These are phyloP conservation scores for Anseranas semipalmata DNA, from an alignment of 2,113 vertebrate genomes.

Conservation along the genomic window DNA sequence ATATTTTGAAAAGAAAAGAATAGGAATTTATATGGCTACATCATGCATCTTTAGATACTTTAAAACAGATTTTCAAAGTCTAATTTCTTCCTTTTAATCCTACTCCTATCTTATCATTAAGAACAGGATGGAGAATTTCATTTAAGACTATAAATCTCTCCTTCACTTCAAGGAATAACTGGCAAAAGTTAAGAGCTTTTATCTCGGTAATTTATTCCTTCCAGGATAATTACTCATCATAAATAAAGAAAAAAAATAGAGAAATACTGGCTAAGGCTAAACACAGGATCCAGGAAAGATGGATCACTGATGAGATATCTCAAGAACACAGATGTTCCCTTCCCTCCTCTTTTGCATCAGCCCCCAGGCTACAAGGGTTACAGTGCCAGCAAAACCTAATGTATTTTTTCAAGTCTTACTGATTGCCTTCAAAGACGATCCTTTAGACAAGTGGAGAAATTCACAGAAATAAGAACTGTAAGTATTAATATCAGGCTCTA, in stretches of 20 bases:
- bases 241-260: not conserved
- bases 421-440: not conserved
- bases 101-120: not conserved
- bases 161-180: not conserved
- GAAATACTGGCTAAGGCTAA: not conserved
- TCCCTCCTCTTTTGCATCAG: not conserved
- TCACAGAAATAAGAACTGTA: not conserved
- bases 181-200: not conserved
- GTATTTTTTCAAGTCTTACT: not conserved
- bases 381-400: not conserved
- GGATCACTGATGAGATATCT: not conserved
- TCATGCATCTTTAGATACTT: not conserved
- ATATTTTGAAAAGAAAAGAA: not conserved
- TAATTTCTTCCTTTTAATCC: not conserved
- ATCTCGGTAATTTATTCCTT: not conserved
- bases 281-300: not conserved
- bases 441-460: not conserved
- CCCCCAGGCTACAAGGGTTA: not conserved
- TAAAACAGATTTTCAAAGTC: not conserved
- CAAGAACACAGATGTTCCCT: not conserved
- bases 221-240: not conserved
- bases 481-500: not conserved
- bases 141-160: not conserved
- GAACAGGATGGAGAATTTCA: not conserved
- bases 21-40: not conserved